Evolutionary conservation across 2,113 vertebrate species (phyloP).

Genomic region (Falcunculus frontatus): DNA sequence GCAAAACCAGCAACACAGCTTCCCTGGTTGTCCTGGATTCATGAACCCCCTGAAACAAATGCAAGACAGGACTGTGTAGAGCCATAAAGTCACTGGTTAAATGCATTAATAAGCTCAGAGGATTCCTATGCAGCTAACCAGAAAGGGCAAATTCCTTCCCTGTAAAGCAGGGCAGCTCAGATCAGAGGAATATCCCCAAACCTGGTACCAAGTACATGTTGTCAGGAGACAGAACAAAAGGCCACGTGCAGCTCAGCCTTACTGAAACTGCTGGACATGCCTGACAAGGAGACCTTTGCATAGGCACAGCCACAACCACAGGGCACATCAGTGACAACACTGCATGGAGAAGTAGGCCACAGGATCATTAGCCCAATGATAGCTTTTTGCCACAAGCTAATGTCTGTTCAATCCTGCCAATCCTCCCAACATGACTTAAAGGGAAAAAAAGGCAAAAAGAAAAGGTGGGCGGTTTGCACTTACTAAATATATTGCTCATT

Average conservation of each 20-base stretch:
- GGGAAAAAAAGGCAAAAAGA: background rate
- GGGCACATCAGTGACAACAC: background rate
- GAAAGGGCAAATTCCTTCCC: background rate
- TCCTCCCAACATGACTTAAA: background rate
- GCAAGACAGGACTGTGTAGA: background rate
- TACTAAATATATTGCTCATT: background rate
- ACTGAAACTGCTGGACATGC: background rate
- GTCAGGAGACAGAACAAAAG: slow-evolving; percentile 4
- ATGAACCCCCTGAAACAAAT: background rate
- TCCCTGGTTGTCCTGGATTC: background rate
- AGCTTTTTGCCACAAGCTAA: background rate
- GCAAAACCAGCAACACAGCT: background rate
- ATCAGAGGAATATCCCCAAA: background rate
- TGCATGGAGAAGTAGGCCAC: background rate
- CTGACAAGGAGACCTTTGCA: background rate
- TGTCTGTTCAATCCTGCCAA: background rate
- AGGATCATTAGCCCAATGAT: background rate
- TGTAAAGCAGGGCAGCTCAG: background rate
- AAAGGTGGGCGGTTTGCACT: background rate
- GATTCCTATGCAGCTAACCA: background rate
- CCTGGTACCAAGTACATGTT: background rate
- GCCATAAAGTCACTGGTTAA: background rate
- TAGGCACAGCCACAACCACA: background rate
- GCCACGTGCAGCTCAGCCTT: fast-evolving
- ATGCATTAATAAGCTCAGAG: background rate